Base-by-base conservation (phyloP, 2,113 vertebrate genomes). In the Sphaerodactylus townsendi region DNA sequence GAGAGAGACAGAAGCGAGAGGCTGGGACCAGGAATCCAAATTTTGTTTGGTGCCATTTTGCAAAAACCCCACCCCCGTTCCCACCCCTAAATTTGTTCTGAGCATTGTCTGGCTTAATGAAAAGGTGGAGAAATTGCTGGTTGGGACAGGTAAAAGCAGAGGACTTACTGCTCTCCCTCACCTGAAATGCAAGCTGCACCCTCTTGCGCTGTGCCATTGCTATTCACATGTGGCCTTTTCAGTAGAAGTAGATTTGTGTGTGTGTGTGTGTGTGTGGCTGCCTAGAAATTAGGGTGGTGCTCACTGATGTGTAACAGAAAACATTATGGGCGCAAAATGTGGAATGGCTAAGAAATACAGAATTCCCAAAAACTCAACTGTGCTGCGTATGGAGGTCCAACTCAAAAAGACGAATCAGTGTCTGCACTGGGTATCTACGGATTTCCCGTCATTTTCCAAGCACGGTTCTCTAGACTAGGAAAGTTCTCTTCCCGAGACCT, bases 331-430 rank as follows among this genome's bases (percentile, higher is more conserved):
- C 74, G 65, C 53, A 39, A 8, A 68, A 79, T 56, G 5, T 21
- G 8, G 77, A 41, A 82, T 74, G 86, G 84, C 85, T 76, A 70
- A 85, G 85, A 80, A 83, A 83, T 46, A 37, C 19, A 86, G 82
- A 66, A 46, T 72, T 41, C 56, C 68, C 70, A 62, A 82, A 89
- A 23, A 23, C 13, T 53, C 14, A 14, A 53, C 50, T 53, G 50
- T 4, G 2, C 50, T 17, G 50, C 50, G n/a, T 53, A 53, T 3
- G 50, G 50, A 53, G 50, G 50, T 53, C 50, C 50, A 56, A 19
- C 53, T 56, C 50, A 23, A 56, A n/a, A 17, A 17, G 53, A 56
- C 5, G 53, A 56, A 4, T 56, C 6, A 5, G 53, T 56, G 4
- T 23, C 19, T 56, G 53, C 53, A 21, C 53, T 56, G 53, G 53